Conservation (phyloP, 2,113 vertebrate species). For the Pelecanoides urinatrix region DNA sequence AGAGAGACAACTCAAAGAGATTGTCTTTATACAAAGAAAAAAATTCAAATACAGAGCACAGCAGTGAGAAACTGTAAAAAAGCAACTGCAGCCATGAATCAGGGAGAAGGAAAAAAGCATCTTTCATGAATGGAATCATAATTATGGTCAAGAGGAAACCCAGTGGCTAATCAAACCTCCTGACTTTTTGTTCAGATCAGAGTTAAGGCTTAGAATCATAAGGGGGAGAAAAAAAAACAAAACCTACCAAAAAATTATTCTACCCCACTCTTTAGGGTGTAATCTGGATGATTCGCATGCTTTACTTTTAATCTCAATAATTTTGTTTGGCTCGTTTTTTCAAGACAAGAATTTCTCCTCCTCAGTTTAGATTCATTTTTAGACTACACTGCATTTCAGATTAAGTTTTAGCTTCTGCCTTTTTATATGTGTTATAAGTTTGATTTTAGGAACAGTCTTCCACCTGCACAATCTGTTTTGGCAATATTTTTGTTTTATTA, state of each 20-base stretch:
- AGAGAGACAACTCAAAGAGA: not conserved
- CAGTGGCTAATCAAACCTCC: not conserved
- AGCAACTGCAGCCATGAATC: not conserved
- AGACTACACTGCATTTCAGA: not conserved
- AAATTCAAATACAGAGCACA: not conserved
- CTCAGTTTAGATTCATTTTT: not conserved
- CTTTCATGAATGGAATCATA: not conserved
- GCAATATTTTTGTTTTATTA: not conserved
- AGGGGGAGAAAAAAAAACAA: not conserved
- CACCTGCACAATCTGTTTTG: not conserved
- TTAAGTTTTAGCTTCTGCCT: not conserved
- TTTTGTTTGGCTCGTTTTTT: not conserved
- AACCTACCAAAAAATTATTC: not conserved
- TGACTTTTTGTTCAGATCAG: not conserved
- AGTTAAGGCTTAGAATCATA: not conserved
- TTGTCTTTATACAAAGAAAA: not conserved
- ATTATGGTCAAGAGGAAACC: not conserved
- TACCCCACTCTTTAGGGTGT: rapidly evolving
- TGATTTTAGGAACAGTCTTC: not conserved
- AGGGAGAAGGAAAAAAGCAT: not conserved
- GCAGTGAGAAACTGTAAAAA: not conserved
- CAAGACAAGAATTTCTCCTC: not conserved
- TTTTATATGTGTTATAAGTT: not conserved
- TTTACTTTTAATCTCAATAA: not conserved
- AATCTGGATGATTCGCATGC: not conserved